Evolutionary conservation across 2,113 vertebrate genomes (phyloP).

Genomic region (Ivindomyrus marchei): DNA sequence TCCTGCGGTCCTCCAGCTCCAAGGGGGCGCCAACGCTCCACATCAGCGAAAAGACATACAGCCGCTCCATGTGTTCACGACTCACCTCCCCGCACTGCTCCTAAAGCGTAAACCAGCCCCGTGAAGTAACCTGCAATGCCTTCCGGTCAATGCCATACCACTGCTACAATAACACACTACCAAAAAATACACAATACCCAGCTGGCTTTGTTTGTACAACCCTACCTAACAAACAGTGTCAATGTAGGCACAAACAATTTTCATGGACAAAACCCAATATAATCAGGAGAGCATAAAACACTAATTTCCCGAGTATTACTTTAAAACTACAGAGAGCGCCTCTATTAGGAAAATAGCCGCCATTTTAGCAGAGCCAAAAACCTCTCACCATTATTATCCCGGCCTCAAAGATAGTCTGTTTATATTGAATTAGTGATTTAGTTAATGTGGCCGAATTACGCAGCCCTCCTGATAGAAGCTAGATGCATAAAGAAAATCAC

Average conservation of each 20-base stretch:
- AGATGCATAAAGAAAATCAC: not conserved
- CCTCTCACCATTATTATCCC: not conserved
- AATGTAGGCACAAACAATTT: not conserved
- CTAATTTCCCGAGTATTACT: not conserved
- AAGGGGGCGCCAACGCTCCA: constrained; percentile 87
- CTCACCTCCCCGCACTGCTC: constrained; percentile 74
- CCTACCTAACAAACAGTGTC: not conserved
- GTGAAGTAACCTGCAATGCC: not conserved
- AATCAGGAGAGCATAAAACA: not conserved
- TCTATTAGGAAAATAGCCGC: not conserved
- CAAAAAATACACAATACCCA: not conserved
- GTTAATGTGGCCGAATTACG: not conserved
- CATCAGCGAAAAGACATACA: constrained; percentile 88
- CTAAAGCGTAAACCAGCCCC: constrained; percentile 46
- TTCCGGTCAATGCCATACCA: too few relatives aligned
- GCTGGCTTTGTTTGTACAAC: not conserved
- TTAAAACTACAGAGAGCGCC: not conserved
- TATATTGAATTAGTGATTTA: not conserved
- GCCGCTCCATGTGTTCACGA: constrained; percentile 67
- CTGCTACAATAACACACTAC: not conserved
- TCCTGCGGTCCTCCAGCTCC: constrained; percentile 72
- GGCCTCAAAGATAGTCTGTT: not conserved
- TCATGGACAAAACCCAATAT: not conserved
- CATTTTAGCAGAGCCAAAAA: not conserved
- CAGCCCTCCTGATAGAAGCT: not conserved